A percentile compares a stretch with the other conserved stretches of the same genome.
Conservation (phyloP, 2,888 invertebrate species). For the Stenoptilia bipunctidactyla region DNA sequence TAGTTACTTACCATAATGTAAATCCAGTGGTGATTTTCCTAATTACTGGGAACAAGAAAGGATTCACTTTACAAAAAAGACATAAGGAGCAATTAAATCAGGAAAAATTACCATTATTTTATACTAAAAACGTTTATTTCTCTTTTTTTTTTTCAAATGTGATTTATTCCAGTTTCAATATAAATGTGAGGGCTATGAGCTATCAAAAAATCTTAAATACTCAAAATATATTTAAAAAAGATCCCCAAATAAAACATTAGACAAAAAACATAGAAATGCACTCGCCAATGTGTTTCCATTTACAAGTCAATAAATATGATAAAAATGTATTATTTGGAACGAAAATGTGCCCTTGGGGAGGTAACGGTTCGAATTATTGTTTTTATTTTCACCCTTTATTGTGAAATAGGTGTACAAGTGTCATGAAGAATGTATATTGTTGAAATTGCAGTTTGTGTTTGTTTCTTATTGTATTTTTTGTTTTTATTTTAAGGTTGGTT, state of each 20-base stretch:
- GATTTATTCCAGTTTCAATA: too few relatives aligned
- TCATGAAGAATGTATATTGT: constrained; percentile 47
- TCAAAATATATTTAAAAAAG: not conserved
- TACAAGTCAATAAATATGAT: constrained; percentile 70
- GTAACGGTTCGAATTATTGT: constrained; percentile 44
- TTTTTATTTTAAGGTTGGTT: too few relatives aligned
- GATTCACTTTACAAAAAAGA: too few relatives aligned
- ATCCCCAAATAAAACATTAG: not conserved
- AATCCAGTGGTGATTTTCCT: too few relatives aligned
- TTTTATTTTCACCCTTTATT: constrained; percentile 59
- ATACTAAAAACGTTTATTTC: too few relatives aligned
- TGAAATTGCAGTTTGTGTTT: constrained; percentile 36
- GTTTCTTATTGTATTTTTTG: too few relatives aligned
- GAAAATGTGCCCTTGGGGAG: constrained; percentile 55
- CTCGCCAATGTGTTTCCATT: constrained; percentile 49
- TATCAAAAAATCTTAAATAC: constrained; percentile 2
- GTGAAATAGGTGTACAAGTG: constrained; percentile 19
- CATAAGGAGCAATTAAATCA: too few relatives aligned
- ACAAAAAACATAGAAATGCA: constrained; percentile 34
- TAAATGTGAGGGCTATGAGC: too few relatives aligned
- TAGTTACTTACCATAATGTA: too few relatives aligned
- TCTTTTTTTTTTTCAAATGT: too few relatives aligned
- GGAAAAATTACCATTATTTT: too few relatives aligned
- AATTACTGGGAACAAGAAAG: too few relatives aligned
- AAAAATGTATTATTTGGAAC: constrained; percentile 64